phyloP scores from a whole-genome alignment of 1,140 invertebrate genomes.

The Musca vetustissima region DNA sequence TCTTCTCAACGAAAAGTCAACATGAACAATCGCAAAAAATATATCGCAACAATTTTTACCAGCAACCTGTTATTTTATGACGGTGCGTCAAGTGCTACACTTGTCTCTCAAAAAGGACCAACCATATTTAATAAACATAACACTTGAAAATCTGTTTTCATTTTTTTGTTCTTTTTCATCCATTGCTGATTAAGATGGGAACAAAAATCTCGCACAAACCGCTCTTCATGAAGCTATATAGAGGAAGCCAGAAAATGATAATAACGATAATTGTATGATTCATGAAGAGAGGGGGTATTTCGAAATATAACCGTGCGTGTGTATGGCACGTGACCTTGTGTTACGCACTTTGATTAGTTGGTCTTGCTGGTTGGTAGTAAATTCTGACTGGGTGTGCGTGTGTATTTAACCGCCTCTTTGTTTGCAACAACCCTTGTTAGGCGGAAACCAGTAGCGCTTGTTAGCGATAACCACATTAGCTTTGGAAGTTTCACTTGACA shows the following conservation, averaged over 20 bases:
- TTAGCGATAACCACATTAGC: background rate
- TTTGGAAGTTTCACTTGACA: background rate
- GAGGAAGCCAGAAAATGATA: too few relatives aligned
- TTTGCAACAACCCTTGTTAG: background rate
- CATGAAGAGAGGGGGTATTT: too few relatives aligned
- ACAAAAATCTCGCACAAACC: background rate
- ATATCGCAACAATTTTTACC: background rate
- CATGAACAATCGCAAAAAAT: background rate
- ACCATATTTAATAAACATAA: conserved; percentile 16
- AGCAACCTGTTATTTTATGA: conserved; percentile 3
- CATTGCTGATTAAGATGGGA: conserved; percentile 4
- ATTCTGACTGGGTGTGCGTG: too few relatives aligned
- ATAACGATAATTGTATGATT: too few relatives aligned
- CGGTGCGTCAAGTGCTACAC: background rate
- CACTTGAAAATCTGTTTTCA: conserved; percentile 19
- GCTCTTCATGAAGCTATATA: too few relatives aligned
- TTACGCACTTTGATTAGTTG: conserved; percentile 21
- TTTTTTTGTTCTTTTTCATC: background rate
- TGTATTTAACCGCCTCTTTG: too few relatives aligned
- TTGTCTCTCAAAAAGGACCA: background rate
- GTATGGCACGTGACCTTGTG: conserved; percentile 13
- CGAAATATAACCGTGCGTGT: background rate
- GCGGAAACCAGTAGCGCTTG: too few relatives aligned
- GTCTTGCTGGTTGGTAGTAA: too few relatives aligned
- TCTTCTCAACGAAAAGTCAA: too few relatives aligned